Evolutionary conservation across 2,113 vertebrate species (phyloP).

Genomic region (Mirounga angustirostris): DNA sequence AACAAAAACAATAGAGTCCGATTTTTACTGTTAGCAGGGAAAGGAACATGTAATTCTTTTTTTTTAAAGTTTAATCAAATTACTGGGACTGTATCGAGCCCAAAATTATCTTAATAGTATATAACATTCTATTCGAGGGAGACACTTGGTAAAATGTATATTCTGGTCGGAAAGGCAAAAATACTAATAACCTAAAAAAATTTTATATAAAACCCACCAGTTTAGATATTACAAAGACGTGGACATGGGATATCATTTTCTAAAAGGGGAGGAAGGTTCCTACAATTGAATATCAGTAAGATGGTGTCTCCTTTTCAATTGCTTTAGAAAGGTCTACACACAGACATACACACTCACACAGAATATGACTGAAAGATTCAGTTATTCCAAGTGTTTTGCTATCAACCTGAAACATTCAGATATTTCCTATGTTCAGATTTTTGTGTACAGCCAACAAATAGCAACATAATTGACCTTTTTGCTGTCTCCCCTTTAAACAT

Average conservation of each 20-base stretch:
- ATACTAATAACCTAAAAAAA: not conserved
- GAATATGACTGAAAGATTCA: not conserved
- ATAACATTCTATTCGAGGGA: not conserved
- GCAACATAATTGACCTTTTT: not conserved
- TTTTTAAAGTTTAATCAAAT: not conserved
- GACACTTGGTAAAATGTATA: not conserved
- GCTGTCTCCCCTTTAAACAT: not conserved
- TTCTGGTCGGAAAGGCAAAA: constrained; percentile 16
- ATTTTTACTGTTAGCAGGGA: not conserved
- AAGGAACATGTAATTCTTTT: not conserved
- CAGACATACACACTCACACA: not conserved
- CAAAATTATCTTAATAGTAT: not conserved
- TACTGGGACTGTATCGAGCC: not conserved
- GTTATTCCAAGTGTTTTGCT: not conserved
- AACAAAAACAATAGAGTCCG: not conserved
- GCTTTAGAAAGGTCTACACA: not conserved
- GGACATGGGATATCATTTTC: not conserved
- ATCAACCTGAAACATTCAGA: not conserved
- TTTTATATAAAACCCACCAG: not conserved
- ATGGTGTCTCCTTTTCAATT: not conserved
- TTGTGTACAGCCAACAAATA: not conserved
- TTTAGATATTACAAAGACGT: not conserved
- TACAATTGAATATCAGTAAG: not conserved
- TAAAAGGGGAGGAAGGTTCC: not conserved
- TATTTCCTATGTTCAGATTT: not conserved